phyloP scores from a whole-genome alignment of 2,797 vertebrate species.

The Sphaeramia orbicularis region DNA sequence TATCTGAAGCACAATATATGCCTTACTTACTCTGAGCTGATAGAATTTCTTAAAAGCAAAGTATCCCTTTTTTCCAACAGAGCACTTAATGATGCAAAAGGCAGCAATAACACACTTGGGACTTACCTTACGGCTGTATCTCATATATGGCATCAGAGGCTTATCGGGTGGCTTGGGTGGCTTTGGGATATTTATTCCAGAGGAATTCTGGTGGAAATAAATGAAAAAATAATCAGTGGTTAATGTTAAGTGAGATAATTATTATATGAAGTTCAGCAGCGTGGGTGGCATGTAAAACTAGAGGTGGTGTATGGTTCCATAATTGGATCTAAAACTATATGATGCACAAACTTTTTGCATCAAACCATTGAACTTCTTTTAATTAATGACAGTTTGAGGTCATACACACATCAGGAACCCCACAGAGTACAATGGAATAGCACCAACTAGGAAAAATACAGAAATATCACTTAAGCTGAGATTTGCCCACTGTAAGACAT shows the following conservation, averaged over 20 bases:
- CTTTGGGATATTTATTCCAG: constrained; percentile 98
- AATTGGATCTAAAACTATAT: constrained; percentile 5
- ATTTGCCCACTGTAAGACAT: constrained; percentile 63
- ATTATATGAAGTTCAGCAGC: too few relatives aligned
- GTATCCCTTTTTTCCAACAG: constrained; percentile 71
- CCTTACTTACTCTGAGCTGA: constrained; percentile 44
- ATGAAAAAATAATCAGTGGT: too few relatives aligned
- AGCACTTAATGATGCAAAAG: constrained; percentile 49
- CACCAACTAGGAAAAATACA: constrained; percentile 20
- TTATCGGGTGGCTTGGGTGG: constrained; percentile 99
- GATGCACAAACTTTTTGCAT: constrained; percentile 22
- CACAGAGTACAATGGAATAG: constrained; percentile 31
- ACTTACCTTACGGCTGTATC: constrained; percentile 99
- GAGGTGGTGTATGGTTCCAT: constrained; percentile 5
- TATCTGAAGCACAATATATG: constrained; percentile 26
- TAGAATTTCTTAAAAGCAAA: constrained; percentile 62
- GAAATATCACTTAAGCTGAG: constrained; percentile 56
- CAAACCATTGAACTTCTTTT: constrained; percentile 30
- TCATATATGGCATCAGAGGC: constrained; percentile 99
- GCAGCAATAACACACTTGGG: constrained; percentile 80
- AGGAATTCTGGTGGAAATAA: constrained; percentile 88
- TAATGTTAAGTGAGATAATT: too few relatives aligned
- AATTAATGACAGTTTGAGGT: constrained; percentile 47
- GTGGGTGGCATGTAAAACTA: constrained; percentile 80
- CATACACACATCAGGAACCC: constrained; percentile 30